A percentile compares a stretch with the other conserved stretches of the same genome.
Conservation (phyloP, 2,888 invertebrate species). For the Hipparchia semele region DNA sequence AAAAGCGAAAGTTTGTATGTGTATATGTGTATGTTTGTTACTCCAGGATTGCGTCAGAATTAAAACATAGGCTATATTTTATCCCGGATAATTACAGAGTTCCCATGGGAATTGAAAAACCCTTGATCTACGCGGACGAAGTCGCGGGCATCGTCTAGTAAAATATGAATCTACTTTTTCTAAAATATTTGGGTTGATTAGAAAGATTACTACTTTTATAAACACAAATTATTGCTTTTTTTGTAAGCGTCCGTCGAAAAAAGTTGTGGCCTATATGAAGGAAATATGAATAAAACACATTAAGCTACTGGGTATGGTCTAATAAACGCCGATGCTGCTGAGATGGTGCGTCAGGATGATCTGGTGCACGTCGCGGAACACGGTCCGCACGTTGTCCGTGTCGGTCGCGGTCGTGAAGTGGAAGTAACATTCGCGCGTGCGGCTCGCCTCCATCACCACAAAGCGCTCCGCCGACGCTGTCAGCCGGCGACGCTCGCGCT, state of each 20-base stretch:
- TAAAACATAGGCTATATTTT: too few relatives aligned
- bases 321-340: conserved; percentile 71
- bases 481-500: conserved; percentile 55
- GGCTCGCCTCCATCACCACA: conserved; percentile 60
- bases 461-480: conserved; percentile 65
- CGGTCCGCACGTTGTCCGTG: conserved; percentile 87
- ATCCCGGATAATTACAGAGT: too few relatives aligned
- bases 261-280: too few relatives aligned
- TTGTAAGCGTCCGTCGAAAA: neutral
- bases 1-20: too few relatives aligned
- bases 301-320: neutral
- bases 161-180: too few relatives aligned
- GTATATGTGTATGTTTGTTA: too few relatives aligned
- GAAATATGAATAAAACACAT: neutral
- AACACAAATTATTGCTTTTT: neutral
- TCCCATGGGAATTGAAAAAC: too few relatives aligned
- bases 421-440: conserved; percentile 85
- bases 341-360: conserved; percentile 83
- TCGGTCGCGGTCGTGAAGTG: conserved; percentile 90
- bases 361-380: conserved; percentile 89
- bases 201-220: too few relatives aligned
- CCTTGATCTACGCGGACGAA: too few relatives aligned
- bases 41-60: too few relatives aligned
- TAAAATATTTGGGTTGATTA: too few relatives aligned
- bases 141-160: too few relatives aligned